Conservation (phyloP, 2,113 vertebrate genomes). For the Pholis gunnellus region DNA sequence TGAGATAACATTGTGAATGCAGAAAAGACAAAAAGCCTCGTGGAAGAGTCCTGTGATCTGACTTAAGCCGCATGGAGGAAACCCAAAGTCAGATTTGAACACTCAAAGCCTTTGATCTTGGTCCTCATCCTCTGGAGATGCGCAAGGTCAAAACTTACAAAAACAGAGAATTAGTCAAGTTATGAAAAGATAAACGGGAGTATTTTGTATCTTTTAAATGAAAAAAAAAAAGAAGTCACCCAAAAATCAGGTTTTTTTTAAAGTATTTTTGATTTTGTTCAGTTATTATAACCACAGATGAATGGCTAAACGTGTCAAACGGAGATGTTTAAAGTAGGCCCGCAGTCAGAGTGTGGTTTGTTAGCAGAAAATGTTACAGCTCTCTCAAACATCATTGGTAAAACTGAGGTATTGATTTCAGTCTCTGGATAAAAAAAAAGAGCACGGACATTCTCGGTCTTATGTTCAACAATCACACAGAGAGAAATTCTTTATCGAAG, state of each 20-base stretch:
- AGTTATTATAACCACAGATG: not conserved
- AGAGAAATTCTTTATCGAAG: constrained; percentile 30
- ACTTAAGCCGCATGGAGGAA: constrained; percentile 47
- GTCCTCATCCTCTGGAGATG: constrained; percentile 24
- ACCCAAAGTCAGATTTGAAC: constrained; percentile 43
- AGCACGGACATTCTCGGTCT: constrained; percentile 7
- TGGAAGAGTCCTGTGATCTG: constrained; percentile 46
- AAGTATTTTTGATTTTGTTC: not conserved
- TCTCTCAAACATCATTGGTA: constrained; percentile 26
- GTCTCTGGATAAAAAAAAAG: constrained; percentile 22
- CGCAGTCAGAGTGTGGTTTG: not conserved
- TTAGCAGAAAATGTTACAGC: not conserved
- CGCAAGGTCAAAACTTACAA: constrained; percentile 54
- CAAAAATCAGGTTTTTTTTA: not conserved
- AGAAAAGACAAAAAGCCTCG: constrained; percentile 48
- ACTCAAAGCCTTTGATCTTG: constrained; percentile 39
- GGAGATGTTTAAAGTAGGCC: not conserved
- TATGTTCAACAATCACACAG: constrained; percentile 30
- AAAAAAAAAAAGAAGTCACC: not conserved
- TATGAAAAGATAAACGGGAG: constrained; percentile 14
- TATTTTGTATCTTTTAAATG: not conserved
- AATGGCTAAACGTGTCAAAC: not conserved
- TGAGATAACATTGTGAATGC: constrained; percentile 52
- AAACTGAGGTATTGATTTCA: constrained; percentile 46
- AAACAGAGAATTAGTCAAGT: constrained; percentile 14